Evolutionary conservation across 2,113 vertebrate genomes (phyloP).

Genomic region (Alexandromys fortis): DNA sequence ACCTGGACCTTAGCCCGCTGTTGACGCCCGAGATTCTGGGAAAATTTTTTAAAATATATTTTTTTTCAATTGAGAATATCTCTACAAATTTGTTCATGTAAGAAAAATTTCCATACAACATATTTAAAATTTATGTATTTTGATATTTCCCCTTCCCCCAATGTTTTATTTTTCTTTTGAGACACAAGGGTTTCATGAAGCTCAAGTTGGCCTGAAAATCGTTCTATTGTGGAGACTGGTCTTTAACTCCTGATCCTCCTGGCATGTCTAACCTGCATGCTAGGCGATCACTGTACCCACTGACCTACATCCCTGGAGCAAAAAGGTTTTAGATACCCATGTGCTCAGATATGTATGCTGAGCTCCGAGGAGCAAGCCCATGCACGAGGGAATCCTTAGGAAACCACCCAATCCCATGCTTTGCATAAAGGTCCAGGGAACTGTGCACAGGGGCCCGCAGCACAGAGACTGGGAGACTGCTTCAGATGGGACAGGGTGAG

Average conservation of each 20-base stretch:
- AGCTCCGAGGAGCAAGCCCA: not conserved
- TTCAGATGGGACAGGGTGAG: not conserved
- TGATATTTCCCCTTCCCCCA: not conserved
- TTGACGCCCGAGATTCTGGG: not conserved
- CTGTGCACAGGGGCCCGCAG: not conserved
- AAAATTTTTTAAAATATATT: not conserved
- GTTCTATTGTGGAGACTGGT: not conserved
- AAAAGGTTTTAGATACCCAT: not conserved
- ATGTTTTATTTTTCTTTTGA: not conserved
- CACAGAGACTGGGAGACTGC: not conserved
- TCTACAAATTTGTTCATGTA: not conserved
- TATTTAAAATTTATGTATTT: not conserved
- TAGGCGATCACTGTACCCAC: not conserved
- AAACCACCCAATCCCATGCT: not conserved
- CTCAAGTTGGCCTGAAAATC: not conserved
- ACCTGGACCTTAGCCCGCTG: not conserved
- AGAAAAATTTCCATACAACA: not conserved
- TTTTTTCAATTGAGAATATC: not conserved
- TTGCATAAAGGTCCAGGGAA: not conserved
- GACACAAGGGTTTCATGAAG: not conserved
- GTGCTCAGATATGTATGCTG: not conserved
- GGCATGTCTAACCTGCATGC: not conserved
- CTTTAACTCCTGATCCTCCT: not conserved
- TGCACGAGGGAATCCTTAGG: not conserved
- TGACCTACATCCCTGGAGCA: not conserved